Base-by-base conservation (phyloP, 1,140 invertebrate genomes). In the Papilio polyxenes region DNA sequence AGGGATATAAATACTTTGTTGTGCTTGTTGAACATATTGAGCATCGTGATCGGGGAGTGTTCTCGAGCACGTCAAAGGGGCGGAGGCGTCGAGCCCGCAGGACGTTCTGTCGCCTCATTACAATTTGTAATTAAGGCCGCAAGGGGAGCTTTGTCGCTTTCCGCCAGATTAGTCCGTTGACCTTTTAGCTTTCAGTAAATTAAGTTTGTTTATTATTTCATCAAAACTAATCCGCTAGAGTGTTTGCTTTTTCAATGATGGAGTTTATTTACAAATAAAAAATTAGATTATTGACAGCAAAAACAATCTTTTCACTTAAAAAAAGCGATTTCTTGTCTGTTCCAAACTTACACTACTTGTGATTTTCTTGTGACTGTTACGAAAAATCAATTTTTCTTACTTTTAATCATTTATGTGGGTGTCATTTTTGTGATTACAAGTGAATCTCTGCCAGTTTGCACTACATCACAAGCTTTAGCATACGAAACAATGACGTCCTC, bases 81-180 rank as follows among this genome's bases (percentile, higher is more conserved):
- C 44, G 10, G 37, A 83, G 81, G 81, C 83, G 81, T 74, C 82
- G 77, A 75, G 85, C 82, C 84, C 81, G 83, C 83, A 85, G 83
- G 87, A 85, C 81, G 87, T 83, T 82, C 87, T 84, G 87, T 87
- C 87, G 86, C 86, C 87, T 92, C 91, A 94, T 93, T 93, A 93
- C 89, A 92, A 90, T 93, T 93, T 91, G 89, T 94, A 93, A 94
- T 94, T 91, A 92, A 89, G 83, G 56, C 88, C 89, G 91, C 90
- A 88, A 90, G 82, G 87, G 83, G 85, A 62, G 59, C 40, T 80
- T 65, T 69, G 59, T 37, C 59, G 62, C 40, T 80, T 65, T 40
- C 9, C 8, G 49, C 75, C 51, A 56, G 78, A 62, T 65, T 48
- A 80, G 59, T 40, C 59, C 10, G 56, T 69, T 80, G 59, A 15